A percentile compares a stretch with the other conserved stretches of the same genome.
Evolutionary conservation across 2,113 vertebrate genomes (phyloP).

Genomic region (Caranx melampygus): DNA sequence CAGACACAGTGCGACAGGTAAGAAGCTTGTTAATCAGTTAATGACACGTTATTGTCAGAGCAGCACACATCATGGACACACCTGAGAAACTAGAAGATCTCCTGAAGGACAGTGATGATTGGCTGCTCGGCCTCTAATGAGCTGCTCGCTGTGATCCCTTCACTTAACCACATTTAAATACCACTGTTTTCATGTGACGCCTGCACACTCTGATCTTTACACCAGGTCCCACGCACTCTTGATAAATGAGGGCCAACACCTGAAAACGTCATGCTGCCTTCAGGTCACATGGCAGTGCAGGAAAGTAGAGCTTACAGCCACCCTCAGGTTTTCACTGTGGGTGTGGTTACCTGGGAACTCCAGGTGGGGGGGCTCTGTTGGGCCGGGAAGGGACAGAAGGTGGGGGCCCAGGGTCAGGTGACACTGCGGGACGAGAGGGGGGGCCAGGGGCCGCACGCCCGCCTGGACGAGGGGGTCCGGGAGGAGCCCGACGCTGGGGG

Average conservation of each 20-base stretch:
- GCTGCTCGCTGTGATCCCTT: too few relatives aligned
- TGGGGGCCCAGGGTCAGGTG: constrained; percentile 92
- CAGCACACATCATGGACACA: too few relatives aligned
- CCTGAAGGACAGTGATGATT: too few relatives aligned
- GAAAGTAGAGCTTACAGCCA: not conserved
- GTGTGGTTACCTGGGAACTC: constrained; percentile 90
- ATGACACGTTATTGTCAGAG: too few relatives aligned
- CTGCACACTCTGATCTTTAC: not conserved
- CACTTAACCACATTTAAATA: too few relatives aligned
- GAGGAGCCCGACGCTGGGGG: constrained; percentile 93
- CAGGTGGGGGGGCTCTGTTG: constrained; percentile 93
- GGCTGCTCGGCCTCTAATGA: too few relatives aligned
- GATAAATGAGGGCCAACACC: not conserved
- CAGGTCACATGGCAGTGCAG: not conserved
- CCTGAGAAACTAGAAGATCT: too few relatives aligned
- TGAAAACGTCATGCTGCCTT: constrained; percentile 20
- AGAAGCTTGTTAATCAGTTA: too few relatives aligned
- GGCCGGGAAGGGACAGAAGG: constrained; percentile 93
- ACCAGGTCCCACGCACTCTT: too few relatives aligned
- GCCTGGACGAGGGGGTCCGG: constrained; percentile 92
- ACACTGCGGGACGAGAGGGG: constrained; percentile 89
- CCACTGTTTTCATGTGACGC: too few relatives aligned
- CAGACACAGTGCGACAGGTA: too few relatives aligned
- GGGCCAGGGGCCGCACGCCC: constrained; percentile 92
- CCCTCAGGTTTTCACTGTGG: too few relatives aligned